These are phyloP conservation scores for Drosophila leonis DNA, from an alignment of 2,888 invertebrate genomes.

Conservation along the genomic window DNA sequence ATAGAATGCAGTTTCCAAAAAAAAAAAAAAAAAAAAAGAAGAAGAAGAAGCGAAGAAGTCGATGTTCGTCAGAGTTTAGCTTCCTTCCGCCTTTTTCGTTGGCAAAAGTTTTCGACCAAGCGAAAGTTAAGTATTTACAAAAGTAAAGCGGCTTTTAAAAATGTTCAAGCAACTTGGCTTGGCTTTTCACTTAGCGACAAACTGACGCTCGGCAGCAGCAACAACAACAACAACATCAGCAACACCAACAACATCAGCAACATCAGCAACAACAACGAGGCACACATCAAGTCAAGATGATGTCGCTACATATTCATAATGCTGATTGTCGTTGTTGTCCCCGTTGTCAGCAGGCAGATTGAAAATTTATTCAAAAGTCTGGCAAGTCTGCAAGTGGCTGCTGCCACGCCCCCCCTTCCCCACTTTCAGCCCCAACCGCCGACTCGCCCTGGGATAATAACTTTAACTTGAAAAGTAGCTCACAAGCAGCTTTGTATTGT, in stretches of 20 bases:
- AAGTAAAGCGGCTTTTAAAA: conserved; percentile 78
- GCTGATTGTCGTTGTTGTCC: conserved; percentile 61
- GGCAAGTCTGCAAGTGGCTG: conserved; percentile 54
- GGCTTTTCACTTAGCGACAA: conserved; percentile 70
- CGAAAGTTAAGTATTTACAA: conserved; percentile 61
- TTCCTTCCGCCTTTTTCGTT: conserved; percentile 34
- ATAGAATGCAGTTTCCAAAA: conserved; percentile 21
- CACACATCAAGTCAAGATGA: conserved; percentile 64
- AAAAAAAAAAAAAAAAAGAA: neutral
- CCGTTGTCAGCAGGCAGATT: conserved; percentile 60
- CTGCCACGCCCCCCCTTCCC: conserved; percentile 14
- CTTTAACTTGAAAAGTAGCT: conserved; percentile 73
- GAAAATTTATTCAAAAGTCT: conserved; percentile 76
- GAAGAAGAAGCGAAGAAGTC: conserved; percentile 3
- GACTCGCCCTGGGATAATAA: conserved; percentile 58
- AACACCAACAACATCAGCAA: conserved; percentile 7
- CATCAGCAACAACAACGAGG: conserved; percentile 19
- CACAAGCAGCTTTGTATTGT: conserved; percentile 61
- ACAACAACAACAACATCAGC: conserved; percentile 11
- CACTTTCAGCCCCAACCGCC: neutral
- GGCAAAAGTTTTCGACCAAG: conserved; percentile 59
- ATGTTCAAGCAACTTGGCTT: conserved; percentile 66
- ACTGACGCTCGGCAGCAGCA: conserved; percentile 31
- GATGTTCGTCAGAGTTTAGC: conserved; percentile 43
- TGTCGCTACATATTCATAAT: conserved; percentile 77